Percentiles rank a stretch among this genome's conserved stretches.
These are phyloP conservation scores for Ochropacha duplaris DNA, from an alignment of 2,888 invertebrate genomes.

Conservation along the genomic window DNA sequence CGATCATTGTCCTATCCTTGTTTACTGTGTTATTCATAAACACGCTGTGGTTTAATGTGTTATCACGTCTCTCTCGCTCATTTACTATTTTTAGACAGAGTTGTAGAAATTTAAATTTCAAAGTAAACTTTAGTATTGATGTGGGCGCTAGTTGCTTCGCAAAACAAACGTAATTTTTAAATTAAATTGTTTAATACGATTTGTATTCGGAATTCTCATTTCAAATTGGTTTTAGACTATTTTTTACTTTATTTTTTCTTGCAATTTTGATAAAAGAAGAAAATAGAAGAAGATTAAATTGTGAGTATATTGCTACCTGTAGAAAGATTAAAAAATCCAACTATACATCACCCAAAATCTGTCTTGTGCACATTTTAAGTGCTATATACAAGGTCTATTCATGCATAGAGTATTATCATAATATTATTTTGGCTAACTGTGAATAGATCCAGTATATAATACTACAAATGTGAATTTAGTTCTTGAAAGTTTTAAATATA, in stretches of 20 bases:
- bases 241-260: neutral
- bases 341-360: too few species aligned
- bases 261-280: neutral
- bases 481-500: too few species aligned
- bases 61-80: slow-evolving; percentile 43
- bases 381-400: too few species aligned
- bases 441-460: too few species aligned
- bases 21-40: slow-evolving; percentile 41
- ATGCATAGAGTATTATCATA: too few species aligned
- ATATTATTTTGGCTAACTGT: too few species aligned
- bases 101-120: slow-evolving; percentile 24
- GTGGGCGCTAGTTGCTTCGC: slow-evolving; percentile 31
- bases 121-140: slow-evolving; percentile 44
- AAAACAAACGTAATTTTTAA: slow-evolving; percentile 15
- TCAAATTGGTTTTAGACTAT: neutral
- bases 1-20: slow-evolving; percentile 48
- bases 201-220: neutral
- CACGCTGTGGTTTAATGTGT: slow-evolving; percentile 35
- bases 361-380: too few species aligned
- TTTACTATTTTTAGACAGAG: slow-evolving; percentile 52
- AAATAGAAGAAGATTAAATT: neutral
- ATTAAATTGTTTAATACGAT: neutral
- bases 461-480: too few species aligned
- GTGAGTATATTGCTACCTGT: neutral
- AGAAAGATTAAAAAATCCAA: too few species aligned